Evolutionary conservation across 2,797 vertebrate genomes (phyloP), one percentile per base, ranked within the genome.

Genomic region (Acanthiza pusilla): DNA sequence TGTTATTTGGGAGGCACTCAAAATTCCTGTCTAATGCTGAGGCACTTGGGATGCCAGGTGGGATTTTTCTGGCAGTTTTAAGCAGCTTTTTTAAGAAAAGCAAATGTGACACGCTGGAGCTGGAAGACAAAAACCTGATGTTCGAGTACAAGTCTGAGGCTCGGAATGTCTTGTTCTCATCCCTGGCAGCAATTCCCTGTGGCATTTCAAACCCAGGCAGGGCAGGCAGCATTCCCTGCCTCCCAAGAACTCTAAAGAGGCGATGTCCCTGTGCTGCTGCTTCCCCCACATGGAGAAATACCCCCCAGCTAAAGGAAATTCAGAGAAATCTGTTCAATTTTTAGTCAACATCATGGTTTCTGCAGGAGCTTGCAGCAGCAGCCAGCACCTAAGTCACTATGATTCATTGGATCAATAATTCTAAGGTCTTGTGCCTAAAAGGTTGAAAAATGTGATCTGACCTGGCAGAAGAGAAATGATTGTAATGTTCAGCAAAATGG

Each of bases 361-460:
- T 61, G 38, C 50, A 58, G 74, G 16, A 86, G 61, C 13, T 75
- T 42, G 16, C 79, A 88, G 86, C 86, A 88, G 93, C 86, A 91
- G 83, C 80, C 96, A 74, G 62, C 85, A 70, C 92, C 92, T 26
- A 42, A 95, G 94, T 78, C 97, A 94, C 30, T 70, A n/a, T 96
- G 95, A 97, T 96, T 97, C 96, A 97, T 92, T 86, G 89, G 92
- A 96, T 97, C 96, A 92, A 96, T 96, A 96, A 94, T 97, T 95
- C 94, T 96, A 68, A 94, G 92, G 92, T 78, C 96, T 95, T 91
- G 88, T 43, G 95, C 96, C 96, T 94, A 97, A 96, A 93, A 95
- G 94, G 94, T 12, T 96, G 95, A 96, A 94, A 96, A 95, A 95
- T 93, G 94, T 84, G 93, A 91, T 91, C 66, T 77, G 86, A 91